phyloP scores from a whole-genome alignment of 92 coral and sea anemone genomes.

The Meandrina meandrites region DNA sequence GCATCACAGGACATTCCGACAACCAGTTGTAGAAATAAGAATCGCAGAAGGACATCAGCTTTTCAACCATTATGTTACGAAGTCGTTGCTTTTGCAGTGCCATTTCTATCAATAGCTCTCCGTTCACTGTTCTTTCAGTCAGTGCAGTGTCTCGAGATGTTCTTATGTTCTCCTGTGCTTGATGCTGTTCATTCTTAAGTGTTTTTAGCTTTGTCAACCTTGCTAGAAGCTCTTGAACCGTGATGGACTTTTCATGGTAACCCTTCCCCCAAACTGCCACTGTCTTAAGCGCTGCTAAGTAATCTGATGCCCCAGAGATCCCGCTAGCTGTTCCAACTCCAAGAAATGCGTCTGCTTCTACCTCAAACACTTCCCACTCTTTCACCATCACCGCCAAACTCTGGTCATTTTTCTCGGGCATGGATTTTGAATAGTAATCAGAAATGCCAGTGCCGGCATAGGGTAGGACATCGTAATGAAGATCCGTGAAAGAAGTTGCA shows the following conservation, averaged over 20 bases:
- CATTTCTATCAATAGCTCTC: constrained; percentile 36
- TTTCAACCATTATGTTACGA: constrained; percentile 57
- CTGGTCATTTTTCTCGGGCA: constrained; percentile 46
- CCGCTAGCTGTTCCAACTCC: constrained; percentile 50
- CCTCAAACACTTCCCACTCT: constrained; percentile 61
- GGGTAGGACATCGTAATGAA: constrained; percentile 39
- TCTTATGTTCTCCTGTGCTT: constrained; percentile 30
- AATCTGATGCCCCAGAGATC: constrained; percentile 48
- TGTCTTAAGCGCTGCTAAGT: constrained; percentile 53
- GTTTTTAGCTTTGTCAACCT: constrained; percentile 37
- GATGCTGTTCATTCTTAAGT: constrained; percentile 47
- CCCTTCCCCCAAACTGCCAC: constrained; percentile 57
- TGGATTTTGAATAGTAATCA: constrained; percentile 37
- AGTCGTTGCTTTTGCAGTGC: constrained; percentile 56
- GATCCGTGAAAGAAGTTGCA: constrained; percentile 18
- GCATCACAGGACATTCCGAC: constrained; percentile 47
- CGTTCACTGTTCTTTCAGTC: constrained; percentile 16
- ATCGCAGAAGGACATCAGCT: constrained; percentile 60
- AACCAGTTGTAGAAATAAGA: constrained; percentile 62
- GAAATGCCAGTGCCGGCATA: constrained; percentile 33
- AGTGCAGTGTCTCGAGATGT: constrained; percentile 27
- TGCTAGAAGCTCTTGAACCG: constrained; percentile 43
- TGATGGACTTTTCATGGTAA: constrained; percentile 51
- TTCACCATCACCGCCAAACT: constrained; percentile 53
- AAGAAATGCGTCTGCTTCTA: constrained; percentile 41